These are phyloP conservation scores for Palaemon carinicauda DNA, from an alignment of 1,140 invertebrate species.

Conservation along the genomic window DNA sequence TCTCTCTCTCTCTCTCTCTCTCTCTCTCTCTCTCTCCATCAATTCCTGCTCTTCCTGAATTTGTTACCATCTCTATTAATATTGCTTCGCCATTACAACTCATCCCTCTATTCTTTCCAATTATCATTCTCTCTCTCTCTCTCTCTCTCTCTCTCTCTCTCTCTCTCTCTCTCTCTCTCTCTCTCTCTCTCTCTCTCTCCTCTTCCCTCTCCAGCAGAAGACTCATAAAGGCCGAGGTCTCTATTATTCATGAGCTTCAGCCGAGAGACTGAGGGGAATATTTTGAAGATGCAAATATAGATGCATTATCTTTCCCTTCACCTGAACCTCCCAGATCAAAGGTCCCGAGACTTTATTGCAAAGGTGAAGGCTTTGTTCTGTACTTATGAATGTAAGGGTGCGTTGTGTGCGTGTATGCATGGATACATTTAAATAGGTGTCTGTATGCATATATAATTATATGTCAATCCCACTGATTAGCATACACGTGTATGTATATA, in stretches of 20 bases:
- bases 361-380: too few relatives aligned
- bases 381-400: too few relatives aligned
- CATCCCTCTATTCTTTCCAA: neutral
- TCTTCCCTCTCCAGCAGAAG: neutral
- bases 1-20: neutral
- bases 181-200: neutral
- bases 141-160: neutral
- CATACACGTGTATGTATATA: neutral
- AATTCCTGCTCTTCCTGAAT: neutral
- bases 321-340: too few relatives aligned
- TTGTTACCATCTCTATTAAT: neutral
- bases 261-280: neutral
- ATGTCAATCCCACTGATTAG: too few relatives aligned
- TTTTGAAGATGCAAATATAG: too few relatives aligned
- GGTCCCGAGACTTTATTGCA: too few relatives aligned
- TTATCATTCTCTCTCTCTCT: neutral
- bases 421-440: neutral
- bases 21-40: neutral
- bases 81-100: too few relatives aligned
- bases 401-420: neutral
- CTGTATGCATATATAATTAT: neutral
- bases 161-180: neutral
- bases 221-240: neutral
- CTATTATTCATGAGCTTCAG: neutral
- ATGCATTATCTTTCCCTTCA: too few relatives aligned